Conservation (phyloP, 2,113 vertebrate genomes). For the Muscicapa adusta region DNA sequence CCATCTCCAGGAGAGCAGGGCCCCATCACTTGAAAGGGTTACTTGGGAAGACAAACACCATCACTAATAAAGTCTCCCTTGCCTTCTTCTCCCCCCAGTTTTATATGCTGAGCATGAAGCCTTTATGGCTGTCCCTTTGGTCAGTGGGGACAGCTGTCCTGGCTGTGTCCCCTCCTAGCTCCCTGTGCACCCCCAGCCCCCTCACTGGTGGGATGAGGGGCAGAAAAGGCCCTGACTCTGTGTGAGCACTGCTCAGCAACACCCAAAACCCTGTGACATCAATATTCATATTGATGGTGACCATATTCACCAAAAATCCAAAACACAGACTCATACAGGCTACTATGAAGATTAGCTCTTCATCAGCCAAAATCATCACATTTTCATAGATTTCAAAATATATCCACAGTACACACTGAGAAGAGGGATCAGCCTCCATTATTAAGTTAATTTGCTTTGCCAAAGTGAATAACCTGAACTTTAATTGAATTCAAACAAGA, state of each 20-base stretch:
- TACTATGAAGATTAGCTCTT: neutral
- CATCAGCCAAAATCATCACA: neutral
- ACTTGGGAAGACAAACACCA: neutral
- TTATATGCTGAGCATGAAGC: neutral
- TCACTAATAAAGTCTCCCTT: neutral
- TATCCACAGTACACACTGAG: neutral
- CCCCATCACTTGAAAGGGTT: neutral
- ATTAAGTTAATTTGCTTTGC: neutral
- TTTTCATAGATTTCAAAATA: neutral
- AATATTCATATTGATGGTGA: neutral
- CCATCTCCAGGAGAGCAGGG: neutral
- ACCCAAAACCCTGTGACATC: neutral
- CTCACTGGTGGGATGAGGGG: fast-evolving
- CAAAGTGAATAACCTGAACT: neutral
- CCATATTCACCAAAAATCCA: neutral
- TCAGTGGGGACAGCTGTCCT: neutral
- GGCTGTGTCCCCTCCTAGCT: neutral
- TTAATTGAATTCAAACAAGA: neutral
- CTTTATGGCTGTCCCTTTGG: neutral
- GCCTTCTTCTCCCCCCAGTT: neutral
- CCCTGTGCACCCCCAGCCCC: neutral
- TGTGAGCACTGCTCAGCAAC: neutral
- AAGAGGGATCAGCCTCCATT: neutral
- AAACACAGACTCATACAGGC: neutral
- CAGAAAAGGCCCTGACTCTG: neutral